A percentile compares a stretch with the other conserved stretches of the same genome.
These are phyloP conservation scores for Palythoa caribaeorum DNA, from an alignment of 92 coral and sea anemone species.

Conservation along the genomic window DNA sequence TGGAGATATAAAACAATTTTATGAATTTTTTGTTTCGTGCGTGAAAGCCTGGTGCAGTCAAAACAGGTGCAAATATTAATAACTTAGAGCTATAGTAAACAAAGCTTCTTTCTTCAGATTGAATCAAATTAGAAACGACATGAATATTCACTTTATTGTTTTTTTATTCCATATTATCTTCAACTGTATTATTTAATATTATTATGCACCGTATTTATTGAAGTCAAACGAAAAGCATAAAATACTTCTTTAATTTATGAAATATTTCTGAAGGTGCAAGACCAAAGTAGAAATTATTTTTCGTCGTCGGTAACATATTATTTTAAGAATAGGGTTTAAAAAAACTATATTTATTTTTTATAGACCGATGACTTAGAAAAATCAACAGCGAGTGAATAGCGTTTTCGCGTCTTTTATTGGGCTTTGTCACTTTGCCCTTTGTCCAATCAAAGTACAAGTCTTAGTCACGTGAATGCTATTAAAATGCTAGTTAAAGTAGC, in stretches of 20 bases:
- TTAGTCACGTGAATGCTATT: slow-evolving; percentile 16
- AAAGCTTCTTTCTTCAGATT: neutral
- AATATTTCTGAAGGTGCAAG: neutral
- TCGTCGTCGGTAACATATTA: neutral
- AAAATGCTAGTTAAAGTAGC: no score
- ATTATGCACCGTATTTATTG: neutral
- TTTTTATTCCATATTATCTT: neutral
- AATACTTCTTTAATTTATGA: neutral
- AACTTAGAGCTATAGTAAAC: neutral
- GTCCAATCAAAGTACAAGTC: slow-evolving; percentile 6
- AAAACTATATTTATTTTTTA: neutral
- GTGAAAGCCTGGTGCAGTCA: neutral
- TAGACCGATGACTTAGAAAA: neutral
- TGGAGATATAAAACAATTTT: neutral
- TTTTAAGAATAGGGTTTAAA: neutral
- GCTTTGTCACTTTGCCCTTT: neutral
- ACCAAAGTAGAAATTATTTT: neutral
- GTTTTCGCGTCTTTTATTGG: slow-evolving; percentile 25
- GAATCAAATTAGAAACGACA: neutral
- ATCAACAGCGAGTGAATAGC: neutral
- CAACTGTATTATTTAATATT: slow-evolving; percentile 2
- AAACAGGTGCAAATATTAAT: slow-evolving; percentile 18
- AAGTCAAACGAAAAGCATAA: neutral
- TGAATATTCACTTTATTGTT: neutral
- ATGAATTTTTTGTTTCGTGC: neutral